A percentile compares a stretch with the other conserved stretches of the same genome.
Evolutionary conservation across 2,888 invertebrate species (phyloP).

Genomic region (Conops quadrifasciatus): DNA sequence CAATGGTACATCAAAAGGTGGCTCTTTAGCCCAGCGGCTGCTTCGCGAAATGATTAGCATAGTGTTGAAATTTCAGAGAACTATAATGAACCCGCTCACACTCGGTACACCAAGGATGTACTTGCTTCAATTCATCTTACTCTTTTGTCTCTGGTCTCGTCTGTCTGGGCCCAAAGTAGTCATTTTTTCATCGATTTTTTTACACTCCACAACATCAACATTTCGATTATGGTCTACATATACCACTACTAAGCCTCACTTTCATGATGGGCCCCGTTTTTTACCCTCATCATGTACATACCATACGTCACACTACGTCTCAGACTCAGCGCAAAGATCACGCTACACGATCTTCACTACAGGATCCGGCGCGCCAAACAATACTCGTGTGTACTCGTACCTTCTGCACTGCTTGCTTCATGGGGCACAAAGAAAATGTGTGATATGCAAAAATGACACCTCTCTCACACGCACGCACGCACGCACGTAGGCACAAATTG

Average conservation of each 20-base stretch:
- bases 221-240: conserved; percentile 4
- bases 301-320: neutral
- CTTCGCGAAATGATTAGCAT: conserved; percentile 28
- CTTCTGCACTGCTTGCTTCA: neutral
- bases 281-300: conserved; percentile 16
- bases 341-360: conserved; percentile 8
- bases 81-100: neutral
- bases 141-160: neutral
- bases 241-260: too few species aligned
- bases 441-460: conserved; percentile 33
- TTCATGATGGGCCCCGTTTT: too few species aligned
- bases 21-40: too few species aligned
- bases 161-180: neutral
- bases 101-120: too few species aligned
- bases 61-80: conserved; percentile 7
- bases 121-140: too few species aligned
- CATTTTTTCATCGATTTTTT: conserved; percentile 1
- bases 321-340: conserved; percentile 7
- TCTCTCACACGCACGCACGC: conserved; percentile 1
- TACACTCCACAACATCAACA: neutral
- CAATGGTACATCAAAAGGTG: too few species aligned
- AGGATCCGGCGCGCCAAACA: conserved; percentile 12
- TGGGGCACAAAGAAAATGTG: conserved; percentile 21
- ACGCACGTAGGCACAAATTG: neutral
- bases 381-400: neutral